A percentile compares a stretch with the other conserved stretches of the same genome.
These are phyloP conservation scores for Acanthopleura granulata DNA, from an alignment of 2,888 invertebrate genomes.

Conservation along the genomic window DNA sequence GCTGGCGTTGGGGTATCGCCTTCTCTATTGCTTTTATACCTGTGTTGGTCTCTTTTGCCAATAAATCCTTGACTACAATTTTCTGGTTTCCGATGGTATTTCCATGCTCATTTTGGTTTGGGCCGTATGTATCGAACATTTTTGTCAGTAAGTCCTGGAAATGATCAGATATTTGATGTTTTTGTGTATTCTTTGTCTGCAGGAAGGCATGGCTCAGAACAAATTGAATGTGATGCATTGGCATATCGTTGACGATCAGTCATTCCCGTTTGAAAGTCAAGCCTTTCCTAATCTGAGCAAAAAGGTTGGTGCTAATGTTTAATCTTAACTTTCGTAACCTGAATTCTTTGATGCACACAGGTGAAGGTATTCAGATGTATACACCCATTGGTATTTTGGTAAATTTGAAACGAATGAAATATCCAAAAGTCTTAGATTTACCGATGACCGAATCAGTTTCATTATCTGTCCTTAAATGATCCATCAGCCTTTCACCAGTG, in stretches of 20 bases:
- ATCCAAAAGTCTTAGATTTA: too few species aligned
- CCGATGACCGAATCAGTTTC: too few species aligned
- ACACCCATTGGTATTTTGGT: too few species aligned
- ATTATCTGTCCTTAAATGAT: too few species aligned
- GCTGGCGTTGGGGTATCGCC: background rate
- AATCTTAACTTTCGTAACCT: too few species aligned
- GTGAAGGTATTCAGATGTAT: too few species aligned
- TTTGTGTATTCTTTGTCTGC: conserved; percentile 26
- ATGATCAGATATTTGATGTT: background rate
- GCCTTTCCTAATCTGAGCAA: conserved; percentile 68
- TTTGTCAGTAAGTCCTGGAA: background rate
- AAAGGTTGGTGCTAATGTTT: conserved; percentile 42
- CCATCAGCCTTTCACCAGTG: too few species aligned
- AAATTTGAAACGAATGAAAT: too few species aligned
- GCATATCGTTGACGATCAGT: conserved; percentile 86
- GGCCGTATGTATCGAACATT: background rate
- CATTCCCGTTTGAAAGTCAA: conserved; percentile 83
- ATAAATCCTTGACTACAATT: too few species aligned
- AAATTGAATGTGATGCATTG: conserved; percentile 96
- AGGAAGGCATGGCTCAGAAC: conserved; percentile 88
- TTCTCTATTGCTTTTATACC: conserved; percentile 1
- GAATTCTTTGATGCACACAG: too few species aligned
- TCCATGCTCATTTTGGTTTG: conserved; percentile 7
- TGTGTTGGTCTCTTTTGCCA: too few species aligned
- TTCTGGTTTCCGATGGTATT: background rate